Percentiles rank a stretch among this genome's conserved stretches.
phyloP scores from a whole-genome alignment of 2,888 invertebrate species.

The Drosophila colorata region DNA sequence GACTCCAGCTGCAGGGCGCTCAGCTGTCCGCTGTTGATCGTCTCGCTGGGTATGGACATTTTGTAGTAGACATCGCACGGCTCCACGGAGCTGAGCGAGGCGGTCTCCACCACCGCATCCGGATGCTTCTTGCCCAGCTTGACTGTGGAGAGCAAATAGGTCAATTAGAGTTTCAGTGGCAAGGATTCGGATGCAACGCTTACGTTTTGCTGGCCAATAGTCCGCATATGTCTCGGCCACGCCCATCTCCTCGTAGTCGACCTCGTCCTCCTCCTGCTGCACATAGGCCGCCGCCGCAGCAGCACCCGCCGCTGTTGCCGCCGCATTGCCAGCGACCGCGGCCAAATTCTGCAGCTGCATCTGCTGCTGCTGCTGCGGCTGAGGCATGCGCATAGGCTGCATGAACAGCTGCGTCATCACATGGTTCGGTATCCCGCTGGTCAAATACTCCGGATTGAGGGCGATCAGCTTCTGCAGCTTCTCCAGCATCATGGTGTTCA shows the following conservation, averaged over 20 bases:
- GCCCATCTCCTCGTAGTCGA: conserved; percentile 98
- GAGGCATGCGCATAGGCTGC: conserved; percentile 84
- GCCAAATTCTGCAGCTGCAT: conserved; percentile 15
- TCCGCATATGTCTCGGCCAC: conserved; percentile 99
- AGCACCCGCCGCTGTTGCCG: conserved; percentile 33
- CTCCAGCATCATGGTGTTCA: conserved; percentile 82
- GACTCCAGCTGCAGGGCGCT: conserved; percentile 99
- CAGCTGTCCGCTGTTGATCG: conserved; percentile 93
- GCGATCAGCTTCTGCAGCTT: conserved; percentile 84
- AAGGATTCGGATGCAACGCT: conserved; percentile 68
- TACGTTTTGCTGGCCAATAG: conserved; percentile 98
- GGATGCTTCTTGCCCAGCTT: conserved; percentile 98
- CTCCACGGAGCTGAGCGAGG: conserved; percentile 97
- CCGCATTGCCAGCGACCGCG: conserved; percentile 20
- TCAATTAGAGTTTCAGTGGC: no score
- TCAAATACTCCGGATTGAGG: conserved; percentile 84
- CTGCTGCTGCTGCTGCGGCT: conserved; percentile 9
- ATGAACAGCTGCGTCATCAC: conserved; percentile 88
- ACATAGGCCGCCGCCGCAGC: conserved; percentile 45
- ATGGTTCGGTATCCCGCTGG: conserved; percentile 86
- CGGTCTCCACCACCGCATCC: conserved; percentile 99
- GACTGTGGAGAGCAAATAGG: conserved; percentile 86
- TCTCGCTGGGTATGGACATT: conserved; percentile 92
- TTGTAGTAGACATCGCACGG: conserved; percentile 97
- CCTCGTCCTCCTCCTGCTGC: conserved; percentile 90